Conservation (phyloP, 1,140 invertebrate genomes). For the Drosophila obscura region DNA sequence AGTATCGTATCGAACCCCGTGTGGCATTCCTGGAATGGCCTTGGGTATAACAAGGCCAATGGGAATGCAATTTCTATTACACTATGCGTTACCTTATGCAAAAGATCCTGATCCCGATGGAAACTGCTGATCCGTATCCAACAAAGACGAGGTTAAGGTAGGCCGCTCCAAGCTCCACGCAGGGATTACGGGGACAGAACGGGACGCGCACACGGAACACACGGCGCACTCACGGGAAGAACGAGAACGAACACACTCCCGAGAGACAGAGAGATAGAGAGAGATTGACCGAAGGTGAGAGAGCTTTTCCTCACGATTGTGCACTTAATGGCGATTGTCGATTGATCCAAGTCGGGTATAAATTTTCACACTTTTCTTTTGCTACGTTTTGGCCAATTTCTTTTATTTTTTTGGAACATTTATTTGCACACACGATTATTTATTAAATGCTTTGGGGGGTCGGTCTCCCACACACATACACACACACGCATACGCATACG, state of each 20-base stretch:
- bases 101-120: constrained; percentile 1
- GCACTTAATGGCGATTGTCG: constrained; percentile 1
- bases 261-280: no score
- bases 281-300: no score
- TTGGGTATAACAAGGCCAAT: constrained; percentile 39
- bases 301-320: no score
- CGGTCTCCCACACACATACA: constrained; percentile 22
- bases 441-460: constrained; percentile 30
- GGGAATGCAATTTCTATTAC: constrained; percentile 19
- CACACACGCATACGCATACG: constrained; percentile 22
- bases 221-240: constrained; percentile 1
- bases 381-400: constrained; percentile 24
- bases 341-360: constrained; percentile 22
- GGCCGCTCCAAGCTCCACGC: constrained; percentile 6
- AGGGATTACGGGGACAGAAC: neutral
- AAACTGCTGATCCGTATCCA: constrained; percentile 27
- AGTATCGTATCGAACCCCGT: constrained; percentile 1
- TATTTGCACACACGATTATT: constrained; percentile 45
- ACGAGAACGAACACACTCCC: neutral
- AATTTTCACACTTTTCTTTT: constrained; percentile 32
- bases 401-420: constrained; percentile 25
- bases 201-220: constrained; percentile 11
- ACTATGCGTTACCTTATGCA: constrained; percentile 24
- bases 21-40: constrained; percentile 34
- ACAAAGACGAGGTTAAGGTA: constrained; percentile 5